A percentile compares a stretch with the other conserved stretches of the same genome.
Evolutionary conservation across 2,797 vertebrate genomes (phyloP).

Genomic region (Botia almorhae): DNA sequence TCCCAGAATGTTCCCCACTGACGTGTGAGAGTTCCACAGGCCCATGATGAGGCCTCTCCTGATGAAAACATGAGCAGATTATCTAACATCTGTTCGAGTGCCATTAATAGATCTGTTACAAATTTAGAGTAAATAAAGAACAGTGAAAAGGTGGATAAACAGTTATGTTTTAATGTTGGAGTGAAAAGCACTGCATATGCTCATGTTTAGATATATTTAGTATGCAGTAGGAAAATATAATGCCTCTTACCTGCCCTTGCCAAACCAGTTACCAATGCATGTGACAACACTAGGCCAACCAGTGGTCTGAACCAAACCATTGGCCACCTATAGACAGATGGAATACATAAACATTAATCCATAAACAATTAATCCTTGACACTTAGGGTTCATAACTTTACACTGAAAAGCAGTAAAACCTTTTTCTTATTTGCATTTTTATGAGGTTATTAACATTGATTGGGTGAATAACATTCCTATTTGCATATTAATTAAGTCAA

Average conservation of each 20-base stretch:
- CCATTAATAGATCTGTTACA: background rate
- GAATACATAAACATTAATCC: background rate
- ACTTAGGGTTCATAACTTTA: background rate
- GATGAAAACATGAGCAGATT: conserved; percentile 25
- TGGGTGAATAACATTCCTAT: background rate
- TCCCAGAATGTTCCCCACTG: conserved; percentile 93
- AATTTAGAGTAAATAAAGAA: background rate
- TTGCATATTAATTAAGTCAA: background rate
- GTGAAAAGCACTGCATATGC: background rate
- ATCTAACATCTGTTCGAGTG: background rate
- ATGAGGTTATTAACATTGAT: background rate
- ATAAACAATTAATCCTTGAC: background rate
- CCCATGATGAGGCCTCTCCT: conserved; percentile 97
- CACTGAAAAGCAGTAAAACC: background rate
- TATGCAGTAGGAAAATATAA: background rate
- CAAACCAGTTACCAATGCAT: conserved; percentile 95
- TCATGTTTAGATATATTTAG: background rate
- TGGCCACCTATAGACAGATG: conserved; percentile 79
- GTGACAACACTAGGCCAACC: conserved; percentile 94
- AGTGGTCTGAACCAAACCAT: conserved; percentile 92
- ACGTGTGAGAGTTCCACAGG: conserved; percentile 97
- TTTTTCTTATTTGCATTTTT: background rate
- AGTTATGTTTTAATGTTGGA: background rate
- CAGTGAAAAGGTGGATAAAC: background rate
- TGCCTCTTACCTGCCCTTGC: conserved; percentile 88